Percentiles rank a stretch among this genome's conserved stretches.
Evolutionary conservation across 2,888 invertebrate species (phyloP).

Genomic region (Hirtodrosophila cameraria): DNA sequence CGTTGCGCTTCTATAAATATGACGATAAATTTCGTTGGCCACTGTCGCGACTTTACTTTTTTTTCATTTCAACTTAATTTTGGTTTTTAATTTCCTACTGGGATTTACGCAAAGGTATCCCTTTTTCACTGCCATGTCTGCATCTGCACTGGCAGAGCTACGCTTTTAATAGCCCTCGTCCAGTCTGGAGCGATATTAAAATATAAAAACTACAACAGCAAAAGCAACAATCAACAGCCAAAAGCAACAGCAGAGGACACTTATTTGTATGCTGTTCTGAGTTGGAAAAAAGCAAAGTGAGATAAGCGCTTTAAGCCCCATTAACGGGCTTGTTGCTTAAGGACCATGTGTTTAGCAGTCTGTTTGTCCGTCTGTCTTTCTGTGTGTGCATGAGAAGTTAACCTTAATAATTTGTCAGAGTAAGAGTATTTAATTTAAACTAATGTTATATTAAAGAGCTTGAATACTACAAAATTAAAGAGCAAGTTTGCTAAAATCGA

Average conservation of each 20-base stretch:
- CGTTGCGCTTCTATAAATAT: constrained; percentile 72
- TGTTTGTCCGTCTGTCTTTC: background rate
- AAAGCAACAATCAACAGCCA: constrained; percentile 44
- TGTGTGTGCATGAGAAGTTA: constrained; percentile 26
- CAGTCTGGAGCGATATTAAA: constrained; percentile 69
- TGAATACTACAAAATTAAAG: background rate
- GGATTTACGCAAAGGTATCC: constrained; percentile 73
- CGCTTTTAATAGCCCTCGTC: constrained; percentile 69
- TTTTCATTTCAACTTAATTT: constrained; percentile 64
- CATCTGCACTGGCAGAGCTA: constrained; percentile 40
- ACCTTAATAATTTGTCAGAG: constrained; percentile 37
- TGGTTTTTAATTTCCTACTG: constrained; percentile 79
- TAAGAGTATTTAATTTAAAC: background rate
- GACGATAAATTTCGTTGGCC: constrained; percentile 61
- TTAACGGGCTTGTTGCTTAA: constrained; percentile 53
- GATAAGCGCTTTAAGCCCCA: constrained; percentile 76
- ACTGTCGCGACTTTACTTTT: constrained; percentile 32
- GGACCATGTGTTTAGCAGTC: constrained; percentile 23
- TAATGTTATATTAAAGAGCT: constrained; percentile 34
- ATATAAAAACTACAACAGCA: constrained; percentile 72
- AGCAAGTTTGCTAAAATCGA: too few species aligned
- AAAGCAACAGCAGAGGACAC: too few species aligned
- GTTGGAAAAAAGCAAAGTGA: constrained; percentile 48
- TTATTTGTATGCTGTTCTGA: constrained; percentile 57
- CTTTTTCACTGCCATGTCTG: constrained; percentile 27